Base-by-base conservation (phyloP, 1,140 invertebrate species). In the Protaetia brevitarsis region DNA sequence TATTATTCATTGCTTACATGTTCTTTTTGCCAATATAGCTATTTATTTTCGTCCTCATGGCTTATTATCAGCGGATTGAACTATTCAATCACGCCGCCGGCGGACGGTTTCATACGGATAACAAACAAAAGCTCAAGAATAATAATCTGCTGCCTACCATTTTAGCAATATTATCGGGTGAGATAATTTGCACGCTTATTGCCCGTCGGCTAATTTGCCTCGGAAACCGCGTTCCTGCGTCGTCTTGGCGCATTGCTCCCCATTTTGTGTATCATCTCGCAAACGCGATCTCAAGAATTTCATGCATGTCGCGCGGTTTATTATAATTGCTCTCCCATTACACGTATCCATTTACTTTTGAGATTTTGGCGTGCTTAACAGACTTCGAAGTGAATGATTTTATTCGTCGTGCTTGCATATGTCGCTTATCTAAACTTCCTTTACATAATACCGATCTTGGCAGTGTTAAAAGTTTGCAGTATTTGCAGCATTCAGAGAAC, bases 171-270 rank as follows among this genome's bases (percentile, higher is more conserved):
- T 51, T 51, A 51, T 51, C 41, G 26, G 41, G 10, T 7, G 16
- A 51, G 41, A 51, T 51, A 51, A 51, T 51, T 51, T 51, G 41
- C 41, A 51, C 41, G 41, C 41, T 51, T 51, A 51, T 51, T 51
- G 41, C 41, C 41, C 41, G 41, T 10, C 41, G 41, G 41, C 19
- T 51, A 51, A 51, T 51, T 51, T 51, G 41, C 41, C 11, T 51
- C 41, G 41, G 41, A 51, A 51, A 41, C 37, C 19, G 37, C 13
- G 26, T 51, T 51, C 41, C 26, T 51, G 19, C 16, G 41, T 45
- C 21, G 13, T 51, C 41, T 51, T 51, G 26, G 19, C 41, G 10
- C n/a, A 6, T 16, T 23, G 21, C 16, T 19, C 19, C 11, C 19
- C 26, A 7, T 23, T 51, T 51, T 51, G 41, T 51, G 41, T 51